Evolutionary conservation across 1,140 invertebrate species (phyloP).

Genomic region (Phthorimaea operculella): DNA sequence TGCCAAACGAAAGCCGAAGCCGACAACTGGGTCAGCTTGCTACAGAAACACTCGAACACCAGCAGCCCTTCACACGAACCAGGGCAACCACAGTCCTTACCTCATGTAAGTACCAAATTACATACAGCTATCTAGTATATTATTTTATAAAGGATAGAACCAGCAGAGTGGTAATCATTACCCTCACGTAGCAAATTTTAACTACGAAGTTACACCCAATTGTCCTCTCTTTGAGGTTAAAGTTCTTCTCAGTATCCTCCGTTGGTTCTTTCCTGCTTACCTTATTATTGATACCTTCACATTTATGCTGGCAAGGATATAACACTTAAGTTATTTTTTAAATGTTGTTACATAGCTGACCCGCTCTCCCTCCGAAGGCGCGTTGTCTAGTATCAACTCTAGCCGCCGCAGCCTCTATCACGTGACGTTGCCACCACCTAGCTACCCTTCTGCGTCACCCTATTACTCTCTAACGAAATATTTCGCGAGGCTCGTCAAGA

Average conservation of each 20-base stretch:
- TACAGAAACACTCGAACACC: constrained; percentile 73
- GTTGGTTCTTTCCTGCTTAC: too few species aligned
- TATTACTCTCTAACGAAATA: constrained; percentile 79
- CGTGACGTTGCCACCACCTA: constrained; percentile 70
- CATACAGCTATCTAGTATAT: not conserved
- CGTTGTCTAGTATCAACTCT: constrained; percentile 63
- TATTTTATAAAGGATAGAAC: not conserved
- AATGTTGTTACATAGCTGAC: constrained; percentile 54
- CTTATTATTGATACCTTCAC: too few species aligned
- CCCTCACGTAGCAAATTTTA: too few species aligned
- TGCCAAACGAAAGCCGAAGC: constrained; percentile 88
- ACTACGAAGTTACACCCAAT: too few species aligned
- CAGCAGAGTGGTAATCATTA: too few species aligned
- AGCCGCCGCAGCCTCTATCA: constrained; percentile 65
- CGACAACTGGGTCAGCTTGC: constrained; percentile 86
- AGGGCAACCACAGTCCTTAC: constrained; percentile 59
- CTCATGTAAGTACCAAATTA: constrained; percentile 53
- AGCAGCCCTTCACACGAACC: constrained; percentile 51
- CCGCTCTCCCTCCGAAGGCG: constrained; percentile 63
- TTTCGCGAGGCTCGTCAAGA: constrained; percentile 78
- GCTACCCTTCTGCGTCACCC: constrained; percentile 74
- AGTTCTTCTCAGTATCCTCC: too few species aligned
- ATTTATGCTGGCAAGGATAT: constrained; percentile 8
- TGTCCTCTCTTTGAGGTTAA: too few species aligned
- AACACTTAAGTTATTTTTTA: constrained; percentile 21